Evolutionary conservation across 2,888 invertebrate species (phyloP).

Genomic region (Sinelater perroti): DNA sequence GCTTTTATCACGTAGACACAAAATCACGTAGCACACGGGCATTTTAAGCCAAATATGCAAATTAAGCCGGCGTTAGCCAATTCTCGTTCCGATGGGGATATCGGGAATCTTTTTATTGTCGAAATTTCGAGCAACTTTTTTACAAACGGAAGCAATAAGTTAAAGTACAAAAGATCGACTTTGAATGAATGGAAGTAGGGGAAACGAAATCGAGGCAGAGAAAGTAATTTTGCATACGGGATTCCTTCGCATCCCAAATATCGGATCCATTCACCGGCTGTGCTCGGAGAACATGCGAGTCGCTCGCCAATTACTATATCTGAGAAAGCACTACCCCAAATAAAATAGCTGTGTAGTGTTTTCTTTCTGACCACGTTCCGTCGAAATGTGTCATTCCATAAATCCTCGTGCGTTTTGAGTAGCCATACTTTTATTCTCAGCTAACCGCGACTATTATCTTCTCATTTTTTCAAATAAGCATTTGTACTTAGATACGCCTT

Average conservation of each 20-base stretch:
- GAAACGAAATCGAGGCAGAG: slow-evolving; percentile 29
- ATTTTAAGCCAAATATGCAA: slow-evolving; percentile 17
- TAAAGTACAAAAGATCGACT: slow-evolving; percentile 31
- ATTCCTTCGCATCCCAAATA: slow-evolving; percentile 40
- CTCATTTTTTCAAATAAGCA: slow-evolving; percentile 25
- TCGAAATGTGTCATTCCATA: slow-evolving; percentile 45
- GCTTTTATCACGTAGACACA: slow-evolving; percentile 23
- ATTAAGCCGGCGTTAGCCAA: not conserved
- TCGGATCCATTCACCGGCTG: slow-evolving; percentile 36
- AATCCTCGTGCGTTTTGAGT: slow-evolving; percentile 39
- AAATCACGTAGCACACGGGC: slow-evolving; percentile 18
- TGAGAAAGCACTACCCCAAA: slow-evolving; percentile 37
- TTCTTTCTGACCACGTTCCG: slow-evolving; percentile 43
- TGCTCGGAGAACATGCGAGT: slow-evolving; percentile 37
- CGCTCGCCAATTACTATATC: slow-evolving; percentile 41
- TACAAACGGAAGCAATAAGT: slow-evolving; percentile 27
- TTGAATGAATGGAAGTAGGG: slow-evolving; percentile 33
- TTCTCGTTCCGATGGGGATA: slow-evolving; percentile 1
- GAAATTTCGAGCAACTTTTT: slow-evolving; percentile 18
- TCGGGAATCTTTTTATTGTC: slow-evolving; percentile 8
- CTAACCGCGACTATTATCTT: slow-evolving; percentile 33
- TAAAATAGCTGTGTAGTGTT: slow-evolving; percentile 39
- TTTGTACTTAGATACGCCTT: slow-evolving; percentile 13
- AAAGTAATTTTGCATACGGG: slow-evolving; percentile 45
- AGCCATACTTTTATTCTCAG: slow-evolving; percentile 36